Base-by-base conservation (phyloP, 2,888 invertebrate genomes). In the Bruchidius siliquastri region DNA sequence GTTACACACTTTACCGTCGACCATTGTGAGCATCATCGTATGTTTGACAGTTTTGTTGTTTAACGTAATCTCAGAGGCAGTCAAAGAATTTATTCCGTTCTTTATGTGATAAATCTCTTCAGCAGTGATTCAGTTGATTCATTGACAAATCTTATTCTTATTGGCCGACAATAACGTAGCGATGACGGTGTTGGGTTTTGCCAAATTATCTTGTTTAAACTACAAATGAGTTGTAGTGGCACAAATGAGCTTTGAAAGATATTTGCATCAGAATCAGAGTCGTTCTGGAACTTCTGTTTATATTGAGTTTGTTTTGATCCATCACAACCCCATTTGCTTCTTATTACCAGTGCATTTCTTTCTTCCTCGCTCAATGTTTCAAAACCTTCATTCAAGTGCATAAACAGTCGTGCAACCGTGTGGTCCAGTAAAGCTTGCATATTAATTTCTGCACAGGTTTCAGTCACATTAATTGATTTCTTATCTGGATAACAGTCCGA, bases 171-270 rank as follows among this genome's bases (percentile, higher is more conserved):
- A 74, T 75, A 82, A 72, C 81, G 70, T 4, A 80, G 76, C 21
- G 81, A 82, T 10, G 81, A 82, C 21, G 82, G 81, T 13, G 75
- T 76, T 49, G 81, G 81, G 73, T 82, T 83, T 74, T 82, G 76
- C 80, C 81, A 82, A 72, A 82, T 69, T 10, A 79, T 67, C 74
- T 77, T 79, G 72, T 75, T 75, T 22, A 72, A 72, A 22, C 68
- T 69, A 70, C 71, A 75, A 49, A 76, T 71, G 69, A 80, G 66
- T 77, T 74, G 76, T 22, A 80, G 30, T 73, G 78, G 76, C 21
- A 80, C 79, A 72, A 81, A 75, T 4, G 72, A 82, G 71, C 77
- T 81, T 74, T 79, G 81, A 77, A 84, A 85, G 32, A 85, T 79
- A 74, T 80, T 78, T 21, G 77, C 74, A 71, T 81, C 81, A 20